These are phyloP conservation scores for Hypercompe scribonia DNA, from an alignment of 2,888 invertebrate species.

Conservation along the genomic window DNA sequence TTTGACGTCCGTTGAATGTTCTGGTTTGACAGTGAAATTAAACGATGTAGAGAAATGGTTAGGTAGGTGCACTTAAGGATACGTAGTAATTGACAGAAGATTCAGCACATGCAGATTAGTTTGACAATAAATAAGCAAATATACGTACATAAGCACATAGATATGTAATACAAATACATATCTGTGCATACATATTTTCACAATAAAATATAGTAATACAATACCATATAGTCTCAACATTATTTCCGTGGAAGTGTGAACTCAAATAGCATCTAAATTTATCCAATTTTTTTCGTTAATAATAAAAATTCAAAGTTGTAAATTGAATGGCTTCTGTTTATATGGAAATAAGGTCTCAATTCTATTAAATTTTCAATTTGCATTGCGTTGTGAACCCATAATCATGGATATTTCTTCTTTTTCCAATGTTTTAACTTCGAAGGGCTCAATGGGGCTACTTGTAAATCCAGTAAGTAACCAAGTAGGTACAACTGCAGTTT, in stretches of 20 bases:
- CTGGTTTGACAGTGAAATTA: no score
- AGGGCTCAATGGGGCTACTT: background rate
- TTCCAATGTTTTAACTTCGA: background rate
- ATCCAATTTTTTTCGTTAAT: background rate
- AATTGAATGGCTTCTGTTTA: background rate
- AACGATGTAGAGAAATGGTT: no score
- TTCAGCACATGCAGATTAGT: no score
- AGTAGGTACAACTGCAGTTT: no score
- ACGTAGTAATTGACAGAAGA: no score
- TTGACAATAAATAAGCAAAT: no score
- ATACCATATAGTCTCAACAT: background rate
- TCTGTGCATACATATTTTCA: no score
- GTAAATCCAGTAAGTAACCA: no score
- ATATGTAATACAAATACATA: no score
- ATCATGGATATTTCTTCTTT: background rate
- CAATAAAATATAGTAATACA: background rate
- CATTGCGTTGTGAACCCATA: background rate
- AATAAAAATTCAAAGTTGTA: background rate
- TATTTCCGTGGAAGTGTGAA: background rate
- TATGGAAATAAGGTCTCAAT: slow-evolving; percentile 5
- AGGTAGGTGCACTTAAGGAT: no score
- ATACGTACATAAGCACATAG: no score
- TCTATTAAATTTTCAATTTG: slow-evolving; percentile 11
- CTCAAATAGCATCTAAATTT: background rate
- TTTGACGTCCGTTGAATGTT: no score